These are phyloP conservation scores for Urosaurus nigricauda DNA, from an alignment of 2,797 vertebrate genomes.

Conservation along the genomic window DNA sequence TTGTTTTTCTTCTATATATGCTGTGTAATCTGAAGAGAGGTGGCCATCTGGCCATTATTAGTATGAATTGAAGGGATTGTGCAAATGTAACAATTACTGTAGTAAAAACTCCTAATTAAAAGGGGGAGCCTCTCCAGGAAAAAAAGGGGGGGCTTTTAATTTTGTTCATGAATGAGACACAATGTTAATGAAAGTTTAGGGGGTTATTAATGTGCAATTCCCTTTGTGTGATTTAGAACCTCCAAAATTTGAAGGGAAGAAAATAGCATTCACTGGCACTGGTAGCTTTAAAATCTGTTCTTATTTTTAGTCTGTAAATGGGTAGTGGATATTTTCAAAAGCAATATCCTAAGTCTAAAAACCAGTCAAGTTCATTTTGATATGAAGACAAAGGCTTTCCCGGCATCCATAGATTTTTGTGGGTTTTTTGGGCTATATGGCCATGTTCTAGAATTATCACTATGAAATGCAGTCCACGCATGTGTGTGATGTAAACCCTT, in stretches of 20 bases:
- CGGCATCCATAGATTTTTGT: no score
- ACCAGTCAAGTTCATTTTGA: not conserved
- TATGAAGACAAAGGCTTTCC: no score
- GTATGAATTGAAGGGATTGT: slow-evolving; percentile 60
- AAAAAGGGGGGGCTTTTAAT: slow-evolving; percentile 53
- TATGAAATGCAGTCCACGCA: no score
- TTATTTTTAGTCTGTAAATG: slow-evolving; percentile 7
- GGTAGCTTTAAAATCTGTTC: not conserved
- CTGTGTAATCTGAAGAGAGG: slow-evolving; percentile 64
- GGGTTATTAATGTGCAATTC: slow-evolving; percentile 27
- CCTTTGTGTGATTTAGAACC: slow-evolving; percentile 17
- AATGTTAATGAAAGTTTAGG: slow-evolving; percentile 68
- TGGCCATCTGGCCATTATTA: slow-evolving; percentile 67
- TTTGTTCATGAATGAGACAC: slow-evolving; percentile 36
- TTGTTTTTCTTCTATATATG: slow-evolving; percentile 43
- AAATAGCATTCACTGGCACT: not conserved
- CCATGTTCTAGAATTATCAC: no score
- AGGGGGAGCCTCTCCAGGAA: slow-evolving; percentile 18
- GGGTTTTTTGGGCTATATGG: no score
- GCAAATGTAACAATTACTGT: slow-evolving; percentile 70
- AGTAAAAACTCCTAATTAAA: slow-evolving; percentile 70
- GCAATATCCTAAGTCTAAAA: not conserved
- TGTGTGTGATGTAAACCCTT: no score
- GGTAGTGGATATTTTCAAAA: not conserved
- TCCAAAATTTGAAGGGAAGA: not conserved